phyloP scores from a whole-genome alignment of 2,113 vertebrate species.

The Halcyon malimbica region DNA sequence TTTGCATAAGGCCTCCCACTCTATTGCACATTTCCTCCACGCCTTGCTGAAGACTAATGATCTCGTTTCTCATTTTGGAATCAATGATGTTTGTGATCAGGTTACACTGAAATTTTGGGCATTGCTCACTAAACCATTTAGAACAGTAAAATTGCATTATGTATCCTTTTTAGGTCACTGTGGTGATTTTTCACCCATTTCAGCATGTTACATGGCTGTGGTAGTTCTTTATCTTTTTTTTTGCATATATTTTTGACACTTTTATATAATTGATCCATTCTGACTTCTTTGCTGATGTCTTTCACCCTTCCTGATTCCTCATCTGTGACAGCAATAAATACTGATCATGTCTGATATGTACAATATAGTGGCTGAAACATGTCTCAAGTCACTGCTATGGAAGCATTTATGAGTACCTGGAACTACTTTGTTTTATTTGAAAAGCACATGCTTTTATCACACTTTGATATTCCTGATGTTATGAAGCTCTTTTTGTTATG shows the following conservation, averaged over 20 bases:
- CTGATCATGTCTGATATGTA: background rate
- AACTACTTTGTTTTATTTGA: background rate
- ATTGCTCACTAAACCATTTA: background rate
- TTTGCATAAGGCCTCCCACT: slow-evolving; percentile 22
- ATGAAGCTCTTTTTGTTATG: background rate
- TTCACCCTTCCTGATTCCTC: background rate
- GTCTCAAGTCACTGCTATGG: background rate
- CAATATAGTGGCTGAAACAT: background rate
- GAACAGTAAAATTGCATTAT: background rate
- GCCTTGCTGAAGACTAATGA: background rate
- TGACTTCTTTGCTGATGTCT: background rate
- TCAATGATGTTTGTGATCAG: background rate
- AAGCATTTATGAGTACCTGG: background rate
- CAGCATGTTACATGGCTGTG: background rate
- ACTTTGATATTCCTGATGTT: background rate
- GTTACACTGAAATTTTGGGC: background rate
- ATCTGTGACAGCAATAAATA: background rate
- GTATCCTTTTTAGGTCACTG: background rate
- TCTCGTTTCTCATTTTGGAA: slow-evolving; percentile 27
- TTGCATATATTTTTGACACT: slow-evolving; percentile 5
- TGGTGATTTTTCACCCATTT: background rate
- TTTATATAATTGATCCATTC: background rate
- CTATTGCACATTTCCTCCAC: background rate
- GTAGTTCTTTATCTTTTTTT: slow-evolving; percentile 22
- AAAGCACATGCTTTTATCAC: background rate